phyloP scores from a whole-genome alignment of 2,797 vertebrate species.

The Ctenochaetus hawaiiensis region DNA sequence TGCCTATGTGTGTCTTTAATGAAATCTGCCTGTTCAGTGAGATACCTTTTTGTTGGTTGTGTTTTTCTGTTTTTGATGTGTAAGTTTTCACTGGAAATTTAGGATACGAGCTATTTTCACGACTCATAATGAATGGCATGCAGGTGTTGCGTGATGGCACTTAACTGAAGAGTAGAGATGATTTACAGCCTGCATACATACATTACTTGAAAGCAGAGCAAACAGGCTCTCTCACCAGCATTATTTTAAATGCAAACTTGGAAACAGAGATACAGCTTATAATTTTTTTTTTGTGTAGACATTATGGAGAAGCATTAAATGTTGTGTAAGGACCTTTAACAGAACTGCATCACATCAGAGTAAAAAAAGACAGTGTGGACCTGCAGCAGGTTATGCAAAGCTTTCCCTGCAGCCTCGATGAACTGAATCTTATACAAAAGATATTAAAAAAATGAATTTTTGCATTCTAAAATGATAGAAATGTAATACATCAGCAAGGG shows the following conservation, averaged over 20 bases:
- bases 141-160: conserved; percentile 32
- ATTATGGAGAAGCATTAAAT: background rate
- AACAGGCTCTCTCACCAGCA: conserved; percentile 65
- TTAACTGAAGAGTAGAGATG: conserved; percentile 31
- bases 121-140: conserved; percentile 24
- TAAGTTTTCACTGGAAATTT: conserved; percentile 54
- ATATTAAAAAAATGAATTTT: background rate
- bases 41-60: conserved; percentile 13
- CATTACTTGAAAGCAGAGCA: conserved; percentile 58
- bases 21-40: conserved; percentile 22
- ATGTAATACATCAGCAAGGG: background rate
- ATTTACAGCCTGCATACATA: conserved; percentile 31
- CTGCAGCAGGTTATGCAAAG: conserved; percentile 8
- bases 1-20: conserved; percentile 27
- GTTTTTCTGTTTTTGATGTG: conserved; percentile 9
- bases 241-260: conserved; percentile 45
- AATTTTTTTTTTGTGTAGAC: conserved; percentile 14
- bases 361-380: conserved; percentile 4
- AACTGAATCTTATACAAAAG: conserved; percentile 4
- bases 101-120: conserved; percentile 22
- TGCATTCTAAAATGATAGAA: conserved; percentile 13
- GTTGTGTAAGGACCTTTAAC: conserved; percentile 6
- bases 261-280: conserved; percentile 25
- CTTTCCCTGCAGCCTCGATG: conserved; percentile 22
- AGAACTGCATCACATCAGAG: conserved; percentile 12